Evolutionary conservation across 2,113 vertebrate species (phyloP), one percentile per base, ranked within the genome.

Genomic region (Pterophyllum scalare): DNA sequence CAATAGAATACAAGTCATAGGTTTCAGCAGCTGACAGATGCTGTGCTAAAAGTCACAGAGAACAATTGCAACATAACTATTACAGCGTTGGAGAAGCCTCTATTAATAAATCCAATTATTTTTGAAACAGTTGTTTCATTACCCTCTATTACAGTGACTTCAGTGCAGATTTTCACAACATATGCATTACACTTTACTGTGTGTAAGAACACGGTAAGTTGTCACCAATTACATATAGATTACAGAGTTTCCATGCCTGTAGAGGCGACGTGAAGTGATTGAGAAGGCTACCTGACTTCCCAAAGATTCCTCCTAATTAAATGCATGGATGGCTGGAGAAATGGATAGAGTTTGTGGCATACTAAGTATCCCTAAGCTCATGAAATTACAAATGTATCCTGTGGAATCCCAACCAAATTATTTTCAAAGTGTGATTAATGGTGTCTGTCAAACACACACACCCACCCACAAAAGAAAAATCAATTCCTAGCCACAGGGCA

Each of bases 391-490:
- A 75, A 92, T 89, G 70, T 91, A 85, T 89, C 74, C 82, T 77
- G 89, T 91, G 75, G 86, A 92, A 92, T 93, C 88, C 83, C 61
- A 72, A 86, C 91, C 83, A 91, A 94, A 95, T 92, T 92, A 93
- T 92, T 92, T 95, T 91, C 57, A 81, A 93, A 94, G 84, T 93
- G 90, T 92, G 89, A 95, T 94, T 87, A 94, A 94, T 93, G 85
- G 87, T 90, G 70, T 93, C 92, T 91, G 89, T 90, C 87, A 89
- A 85, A 92, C 60, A 35, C 49, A 24, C 79, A 77, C 64, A 40
- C 57, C 33, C 33, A 40, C 52, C 31, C 65, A 82, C 74, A 84
- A 20, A 86, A 64, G 12, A 76, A 87, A 84, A 88, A 91, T 91
- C 65, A 84, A 88, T 93, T 87, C 38, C 46, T 81, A 43, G 79